Percentiles rank a stretch among this genome's conserved stretches.
phyloP scores from a whole-genome alignment of 2,797 vertebrate genomes.

The Delichon dasypus region DNA sequence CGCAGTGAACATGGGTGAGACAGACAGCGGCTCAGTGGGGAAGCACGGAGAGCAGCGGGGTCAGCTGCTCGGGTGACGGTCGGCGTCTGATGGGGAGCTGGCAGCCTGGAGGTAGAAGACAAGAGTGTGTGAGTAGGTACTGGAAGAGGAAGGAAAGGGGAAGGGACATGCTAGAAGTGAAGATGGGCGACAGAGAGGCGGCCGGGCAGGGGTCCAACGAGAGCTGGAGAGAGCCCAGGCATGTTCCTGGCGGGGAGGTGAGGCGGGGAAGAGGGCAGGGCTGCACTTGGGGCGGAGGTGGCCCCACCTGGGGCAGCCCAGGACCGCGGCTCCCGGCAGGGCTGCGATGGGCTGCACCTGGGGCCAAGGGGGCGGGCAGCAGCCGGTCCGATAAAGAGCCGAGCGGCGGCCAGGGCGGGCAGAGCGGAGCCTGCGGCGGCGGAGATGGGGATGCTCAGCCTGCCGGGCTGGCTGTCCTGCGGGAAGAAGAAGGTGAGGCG shows the following conservation, averaged over 20 bases:
- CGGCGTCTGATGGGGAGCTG: fast-evolving
- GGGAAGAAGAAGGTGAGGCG: constrained; percentile 65
- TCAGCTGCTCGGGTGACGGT: neutral
- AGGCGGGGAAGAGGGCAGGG: neutral
- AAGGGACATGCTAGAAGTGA: neutral
- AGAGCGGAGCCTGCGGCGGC: neutral
- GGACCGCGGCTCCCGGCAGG: neutral
- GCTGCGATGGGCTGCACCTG: neutral
- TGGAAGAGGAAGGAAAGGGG: neutral
- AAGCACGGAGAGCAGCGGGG: fast-evolving
- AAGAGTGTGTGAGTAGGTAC: no score
- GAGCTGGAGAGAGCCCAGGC: neutral
- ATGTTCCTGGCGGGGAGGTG: neutral
- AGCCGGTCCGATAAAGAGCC: neutral
- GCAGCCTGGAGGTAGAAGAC: neutral
- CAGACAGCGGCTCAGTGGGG: neutral
- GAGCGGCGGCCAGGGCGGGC: neutral
- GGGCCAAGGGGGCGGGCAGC: neutral
- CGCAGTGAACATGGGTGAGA: neutral
- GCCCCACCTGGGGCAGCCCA: neutral
- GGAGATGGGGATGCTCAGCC: constrained; percentile 55
- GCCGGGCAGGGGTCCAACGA: neutral
- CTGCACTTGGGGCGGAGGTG: neutral
- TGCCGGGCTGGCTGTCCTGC: constrained; percentile 58
- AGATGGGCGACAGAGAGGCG: neutral